Evolutionary conservation across 92 coral and sea anemone genomes (phyloP).

Genomic region (Pocillopora meandrina): DNA sequence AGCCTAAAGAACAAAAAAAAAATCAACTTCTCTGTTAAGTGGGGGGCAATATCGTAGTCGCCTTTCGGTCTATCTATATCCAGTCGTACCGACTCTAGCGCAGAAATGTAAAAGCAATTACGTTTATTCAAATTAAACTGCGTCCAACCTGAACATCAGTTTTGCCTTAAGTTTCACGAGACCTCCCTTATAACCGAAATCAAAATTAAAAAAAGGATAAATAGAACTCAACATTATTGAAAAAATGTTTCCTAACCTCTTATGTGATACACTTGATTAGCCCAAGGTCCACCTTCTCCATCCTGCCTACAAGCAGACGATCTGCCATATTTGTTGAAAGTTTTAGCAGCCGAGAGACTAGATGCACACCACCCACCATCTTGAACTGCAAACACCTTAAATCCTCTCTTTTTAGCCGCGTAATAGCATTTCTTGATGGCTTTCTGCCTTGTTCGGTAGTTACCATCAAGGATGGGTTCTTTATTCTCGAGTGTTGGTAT

Average conservation of each 20-base stretch:
- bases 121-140: too few species aligned
- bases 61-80: too few species aligned
- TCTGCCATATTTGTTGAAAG: constrained; percentile 34
- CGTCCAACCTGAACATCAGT: too few species aligned
- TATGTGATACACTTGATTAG: constrained; percentile 35
- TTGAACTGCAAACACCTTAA: constrained; percentile 21
- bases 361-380: constrained; percentile 47
- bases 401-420: background rate
- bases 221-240: too few species aligned
- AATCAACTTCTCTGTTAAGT: background rate
- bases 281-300: constrained; percentile 45
- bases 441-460: background rate
- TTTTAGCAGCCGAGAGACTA: background rate
- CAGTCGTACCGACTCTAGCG: too few species aligned
- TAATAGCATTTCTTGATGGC: background rate
- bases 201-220: too few species aligned
- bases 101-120: too few species aligned
- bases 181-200: too few species aligned
- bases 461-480: background rate
- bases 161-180: too few species aligned
- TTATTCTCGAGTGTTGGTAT: background rate
- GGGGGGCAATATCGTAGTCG: too few species aligned
- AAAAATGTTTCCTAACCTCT: background rate
- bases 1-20: background rate
- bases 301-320: constrained; percentile 32